phyloP scores from a whole-genome alignment of 1,140 invertebrate species.

The Scaptomyza montana region DNA sequence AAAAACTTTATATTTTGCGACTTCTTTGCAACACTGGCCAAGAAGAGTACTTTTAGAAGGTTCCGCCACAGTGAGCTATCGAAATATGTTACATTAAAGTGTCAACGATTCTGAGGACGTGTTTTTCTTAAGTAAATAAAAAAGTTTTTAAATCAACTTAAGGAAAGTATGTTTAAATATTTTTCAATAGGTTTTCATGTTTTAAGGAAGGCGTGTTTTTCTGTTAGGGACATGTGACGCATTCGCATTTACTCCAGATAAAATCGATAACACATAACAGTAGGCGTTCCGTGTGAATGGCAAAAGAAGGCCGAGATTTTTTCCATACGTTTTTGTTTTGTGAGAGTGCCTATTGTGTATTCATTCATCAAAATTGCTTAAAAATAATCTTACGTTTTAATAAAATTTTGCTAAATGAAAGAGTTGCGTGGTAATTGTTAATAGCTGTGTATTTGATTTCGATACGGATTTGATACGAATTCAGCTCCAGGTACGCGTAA shows the following conservation, averaged over 20 bases:
- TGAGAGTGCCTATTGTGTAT: slow-evolving; percentile 23
- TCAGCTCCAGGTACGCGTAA: slow-evolving; percentile 45
- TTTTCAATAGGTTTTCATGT: too few species aligned
- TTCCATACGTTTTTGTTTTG: slow-evolving; percentile 21
- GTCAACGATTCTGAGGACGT: too few species aligned
- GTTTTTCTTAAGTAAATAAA: too few species aligned
- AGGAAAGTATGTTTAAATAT: too few species aligned
- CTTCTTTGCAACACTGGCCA: not conserved
- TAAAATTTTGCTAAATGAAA: slow-evolving; percentile 24
- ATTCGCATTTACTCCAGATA: not conserved
- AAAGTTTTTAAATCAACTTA: too few species aligned
- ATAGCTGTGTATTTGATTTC: slow-evolving; percentile 8
- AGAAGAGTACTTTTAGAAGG: not conserved
- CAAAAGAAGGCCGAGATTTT: slow-evolving; percentile 37
- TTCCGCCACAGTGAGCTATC: not conserved
- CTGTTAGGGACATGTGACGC: too few species aligned
- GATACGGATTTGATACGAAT: slow-evolving; percentile 35
- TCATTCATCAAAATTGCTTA: not conserved
- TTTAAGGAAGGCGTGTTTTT: too few species aligned
- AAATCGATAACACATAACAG: not conserved
- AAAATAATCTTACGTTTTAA: not conserved
- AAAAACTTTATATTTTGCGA: too few species aligned
- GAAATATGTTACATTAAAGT: not conserved
- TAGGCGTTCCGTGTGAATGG: slow-evolving; percentile 22
- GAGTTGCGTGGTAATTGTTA: slow-evolving; percentile 25